phyloP scores from a whole-genome alignment of 2,797 vertebrate species.

The Acipenser ruthenus region DNA sequence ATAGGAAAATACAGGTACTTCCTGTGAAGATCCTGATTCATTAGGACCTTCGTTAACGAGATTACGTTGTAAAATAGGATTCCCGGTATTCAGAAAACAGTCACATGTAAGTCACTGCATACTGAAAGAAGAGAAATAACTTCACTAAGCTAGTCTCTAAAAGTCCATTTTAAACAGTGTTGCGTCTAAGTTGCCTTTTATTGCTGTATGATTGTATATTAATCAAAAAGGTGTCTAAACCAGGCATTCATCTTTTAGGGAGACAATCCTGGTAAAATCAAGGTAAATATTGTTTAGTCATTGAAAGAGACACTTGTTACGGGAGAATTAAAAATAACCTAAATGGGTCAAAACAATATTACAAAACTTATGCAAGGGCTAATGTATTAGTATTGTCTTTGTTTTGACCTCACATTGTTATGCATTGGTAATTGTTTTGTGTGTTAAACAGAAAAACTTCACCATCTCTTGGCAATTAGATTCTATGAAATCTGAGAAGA shows the following conservation, averaged over 20 bases:
- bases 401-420: not conserved
- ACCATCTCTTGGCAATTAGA: constrained; percentile 51
- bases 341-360: too few species aligned
- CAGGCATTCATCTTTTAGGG: too few species aligned
- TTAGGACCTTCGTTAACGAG: constrained; percentile 9
- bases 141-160: not conserved
- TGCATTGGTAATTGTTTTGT: not conserved
- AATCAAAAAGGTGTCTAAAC: too few species aligned
- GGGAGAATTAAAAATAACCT: too few species aligned
- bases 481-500: constrained; percentile 30
- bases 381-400: not conserved
- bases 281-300: too few species aligned
- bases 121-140: too few species aligned
- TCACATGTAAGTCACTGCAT: constrained; percentile 22
- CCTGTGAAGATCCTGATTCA: constrained; percentile 20
- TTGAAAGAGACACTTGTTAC: too few species aligned
- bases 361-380: too few species aligned
- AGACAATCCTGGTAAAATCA: too few species aligned
- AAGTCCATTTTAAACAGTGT: not conserved
- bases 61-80: constrained; percentile 30
- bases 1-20: constrained; percentile 24
- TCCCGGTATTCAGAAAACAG: constrained; percentile 30
- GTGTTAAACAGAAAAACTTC: constrained; percentile 34
- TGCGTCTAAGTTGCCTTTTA: not conserved
- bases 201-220: not conserved